Percentiles rank a stretch among this genome's conserved stretches.
Conservation (phyloP, 2,113 vertebrate species). For the Corynorhinus townsendii region DNA sequence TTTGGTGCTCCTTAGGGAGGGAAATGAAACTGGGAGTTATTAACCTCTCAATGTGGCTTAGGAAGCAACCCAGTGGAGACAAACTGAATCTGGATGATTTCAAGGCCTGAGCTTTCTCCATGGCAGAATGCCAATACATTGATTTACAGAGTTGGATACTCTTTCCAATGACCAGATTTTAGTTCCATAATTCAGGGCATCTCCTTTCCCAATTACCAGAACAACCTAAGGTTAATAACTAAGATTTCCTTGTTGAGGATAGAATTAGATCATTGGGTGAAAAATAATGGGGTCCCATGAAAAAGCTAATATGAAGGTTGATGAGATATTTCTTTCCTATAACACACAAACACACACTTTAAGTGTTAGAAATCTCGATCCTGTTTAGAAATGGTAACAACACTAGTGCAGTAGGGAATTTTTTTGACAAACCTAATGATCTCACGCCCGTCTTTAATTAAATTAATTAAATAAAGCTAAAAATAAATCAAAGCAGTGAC, state of each 20-base stretch:
- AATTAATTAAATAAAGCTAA: neutral
- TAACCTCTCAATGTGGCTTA: neutral
- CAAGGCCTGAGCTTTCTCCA: neutral
- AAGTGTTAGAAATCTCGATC: neutral
- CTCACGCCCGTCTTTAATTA: neutral
- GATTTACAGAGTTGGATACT: neutral
- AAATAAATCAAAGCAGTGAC: neutral
- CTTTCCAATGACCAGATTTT: neutral
- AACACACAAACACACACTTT: neutral
- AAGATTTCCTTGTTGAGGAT: neutral
- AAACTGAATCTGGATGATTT: neutral
- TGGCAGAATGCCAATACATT: neutral
- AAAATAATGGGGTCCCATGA: neutral
- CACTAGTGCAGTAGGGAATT: neutral
- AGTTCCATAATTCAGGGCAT: neutral
- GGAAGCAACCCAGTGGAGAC: neutral
- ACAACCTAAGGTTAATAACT: neutral
- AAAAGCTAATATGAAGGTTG: neutral
- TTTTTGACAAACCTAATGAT: neutral
- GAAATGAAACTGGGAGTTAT: neutral
- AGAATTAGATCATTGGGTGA: neutral
- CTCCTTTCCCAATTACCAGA: neutral
- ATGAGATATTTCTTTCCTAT: neutral
- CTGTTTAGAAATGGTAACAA: neutral
- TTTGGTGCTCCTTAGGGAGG: neutral